Conservation (phyloP, 1,140 invertebrate genomes). For the Calephelis nemesis region DNA sequence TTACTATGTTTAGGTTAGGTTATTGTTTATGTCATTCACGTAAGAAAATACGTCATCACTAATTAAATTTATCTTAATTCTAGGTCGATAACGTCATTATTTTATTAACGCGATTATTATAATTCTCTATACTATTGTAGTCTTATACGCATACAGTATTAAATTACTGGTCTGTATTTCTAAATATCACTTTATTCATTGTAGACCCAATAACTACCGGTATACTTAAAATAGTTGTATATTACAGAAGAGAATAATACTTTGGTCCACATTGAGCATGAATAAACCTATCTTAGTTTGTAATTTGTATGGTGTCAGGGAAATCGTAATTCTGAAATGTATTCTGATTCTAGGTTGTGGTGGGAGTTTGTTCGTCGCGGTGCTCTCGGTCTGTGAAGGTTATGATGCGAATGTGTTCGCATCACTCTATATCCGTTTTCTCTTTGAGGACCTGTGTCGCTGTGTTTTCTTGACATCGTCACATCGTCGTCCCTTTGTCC, state of each 20-base stretch:
- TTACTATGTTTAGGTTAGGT: too few species aligned
- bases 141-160: neutral
- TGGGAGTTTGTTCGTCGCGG: conserved; percentile 74
- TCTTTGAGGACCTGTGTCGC: conserved; percentile 51
- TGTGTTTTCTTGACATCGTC: conserved; percentile 53
- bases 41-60: too few species aligned
- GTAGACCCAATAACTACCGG: conserved; percentile 25
- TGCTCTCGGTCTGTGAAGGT: conserved; percentile 64
- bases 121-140: neutral
- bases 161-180: conserved; percentile 8
- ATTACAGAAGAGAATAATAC: conserved; percentile 47
- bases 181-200: conserved; percentile 22
- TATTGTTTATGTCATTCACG: too few species aligned
- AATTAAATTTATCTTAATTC: too few species aligned
- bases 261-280: conserved; percentile 76
- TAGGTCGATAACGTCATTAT: too few species aligned
- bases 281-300: conserved; percentile 43
- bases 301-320: conserved; percentile 68
- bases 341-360: conserved; percentile 80
- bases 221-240: conserved; percentile 30
- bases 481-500: conserved; percentile 53
- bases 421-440: conserved; percentile 61
- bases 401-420: conserved; percentile 79
- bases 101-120: too few species aligned
- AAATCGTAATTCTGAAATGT: conserved; percentile 81